A percentile compares a stretch with the other conserved stretches of the same genome.
Evolutionary conservation across 2,888 invertebrate species (phyloP).

Genomic region (Antheraea yamamai): DNA sequence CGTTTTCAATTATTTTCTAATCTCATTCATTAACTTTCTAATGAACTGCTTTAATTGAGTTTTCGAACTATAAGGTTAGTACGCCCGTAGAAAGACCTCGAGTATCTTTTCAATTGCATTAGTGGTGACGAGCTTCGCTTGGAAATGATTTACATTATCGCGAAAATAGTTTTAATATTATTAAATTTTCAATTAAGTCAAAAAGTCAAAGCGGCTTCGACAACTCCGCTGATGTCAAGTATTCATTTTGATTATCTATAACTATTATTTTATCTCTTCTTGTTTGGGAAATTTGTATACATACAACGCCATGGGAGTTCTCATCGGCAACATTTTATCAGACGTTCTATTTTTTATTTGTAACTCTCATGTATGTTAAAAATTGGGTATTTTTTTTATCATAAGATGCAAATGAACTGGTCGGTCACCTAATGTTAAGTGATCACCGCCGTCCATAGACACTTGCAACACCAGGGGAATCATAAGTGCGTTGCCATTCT

Average conservation of each 20-base stretch:
- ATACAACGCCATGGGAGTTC: too few relatives aligned
- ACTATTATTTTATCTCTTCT: neutral
- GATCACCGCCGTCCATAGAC: too few relatives aligned
- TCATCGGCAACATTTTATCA: too few relatives aligned
- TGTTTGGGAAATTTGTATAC: neutral
- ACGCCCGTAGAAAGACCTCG: neutral
- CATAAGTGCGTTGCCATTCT: too few relatives aligned
- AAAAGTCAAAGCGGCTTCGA: slow-evolving; percentile 14
- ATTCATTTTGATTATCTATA: neutral
- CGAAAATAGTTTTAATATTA: neutral
- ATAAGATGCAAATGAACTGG: too few relatives aligned
- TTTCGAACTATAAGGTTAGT: slow-evolving; percentile 13
- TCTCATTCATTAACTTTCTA: slow-evolving; percentile 20
- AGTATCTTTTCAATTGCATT: neutral
- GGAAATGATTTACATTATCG: neutral
- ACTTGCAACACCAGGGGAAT: too few relatives aligned
- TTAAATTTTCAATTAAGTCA: neutral
- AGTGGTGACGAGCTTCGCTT: neutral
- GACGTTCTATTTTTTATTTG: too few relatives aligned
- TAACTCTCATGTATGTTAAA: too few relatives aligned
- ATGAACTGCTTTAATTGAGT: slow-evolving; percentile 21
- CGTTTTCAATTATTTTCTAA: slow-evolving; percentile 20
- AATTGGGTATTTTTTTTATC: too few relatives aligned
- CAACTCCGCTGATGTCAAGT: neutral
- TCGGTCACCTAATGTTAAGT: too few relatives aligned